Conservation (phyloP, 1,140 invertebrate genomes). For the Zaprionus taronus region DNA sequence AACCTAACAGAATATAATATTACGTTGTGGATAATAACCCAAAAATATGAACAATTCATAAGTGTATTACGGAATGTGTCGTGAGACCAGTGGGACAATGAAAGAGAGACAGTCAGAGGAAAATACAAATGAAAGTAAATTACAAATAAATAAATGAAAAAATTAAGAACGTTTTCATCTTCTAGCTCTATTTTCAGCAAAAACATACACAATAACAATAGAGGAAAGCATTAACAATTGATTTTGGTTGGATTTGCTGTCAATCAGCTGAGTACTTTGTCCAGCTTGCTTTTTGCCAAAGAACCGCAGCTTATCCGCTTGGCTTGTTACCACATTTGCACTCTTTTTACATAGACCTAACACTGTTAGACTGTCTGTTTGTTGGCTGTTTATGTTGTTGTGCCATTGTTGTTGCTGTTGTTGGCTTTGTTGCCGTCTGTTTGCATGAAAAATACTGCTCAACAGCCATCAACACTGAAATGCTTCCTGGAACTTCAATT, state of each 20-base stretch:
- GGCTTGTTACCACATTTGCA: conserved; percentile 17
- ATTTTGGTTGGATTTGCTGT: not conserved
- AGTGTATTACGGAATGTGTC: conserved; percentile 61
- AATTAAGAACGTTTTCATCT: not conserved
- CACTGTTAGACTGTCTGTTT: not conserved
- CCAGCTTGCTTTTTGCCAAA: conserved; percentile 2
- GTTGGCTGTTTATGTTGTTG: not conserved
- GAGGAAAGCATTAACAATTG: not conserved
- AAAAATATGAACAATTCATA: conserved; percentile 57
- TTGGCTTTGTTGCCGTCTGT: conserved; percentile 25
- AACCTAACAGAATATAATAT: conserved; percentile 30
- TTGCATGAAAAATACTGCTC: conserved; percentile 42
- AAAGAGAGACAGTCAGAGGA: not conserved
- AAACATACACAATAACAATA: not conserved
- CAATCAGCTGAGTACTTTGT: not conserved
- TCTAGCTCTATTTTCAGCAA: not conserved
- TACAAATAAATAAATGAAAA: conserved; percentile 45
- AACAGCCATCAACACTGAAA: conserved; percentile 62
- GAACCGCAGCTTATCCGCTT: conserved; percentile 20
- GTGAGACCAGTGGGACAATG: conserved; percentile 54
- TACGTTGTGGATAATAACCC: conserved; percentile 61
- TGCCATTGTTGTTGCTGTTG: not conserved
- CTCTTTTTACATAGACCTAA: conserved; percentile 20
- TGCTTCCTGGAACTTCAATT: conserved; percentile 59
- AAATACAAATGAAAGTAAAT: conserved; percentile 48